Percentiles rank a stretch among this genome's conserved stretches.
Evolutionary conservation across 2,797 vertebrate species (phyloP).

Genomic region (Smutsia gigantea): DNA sequence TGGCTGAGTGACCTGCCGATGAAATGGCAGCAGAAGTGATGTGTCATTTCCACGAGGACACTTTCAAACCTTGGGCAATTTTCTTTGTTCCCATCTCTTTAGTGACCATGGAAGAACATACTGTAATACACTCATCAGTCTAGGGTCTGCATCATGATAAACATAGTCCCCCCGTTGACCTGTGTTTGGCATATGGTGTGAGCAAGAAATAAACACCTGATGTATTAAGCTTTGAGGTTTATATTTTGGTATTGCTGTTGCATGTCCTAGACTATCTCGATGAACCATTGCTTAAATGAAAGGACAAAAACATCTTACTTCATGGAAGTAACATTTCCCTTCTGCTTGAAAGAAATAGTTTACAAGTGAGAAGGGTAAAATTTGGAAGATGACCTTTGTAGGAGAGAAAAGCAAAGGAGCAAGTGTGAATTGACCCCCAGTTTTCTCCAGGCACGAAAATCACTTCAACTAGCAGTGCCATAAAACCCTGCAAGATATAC

Average conservation of each 20-base stretch:
- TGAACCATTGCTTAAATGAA: neutral
- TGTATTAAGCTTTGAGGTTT: neutral
- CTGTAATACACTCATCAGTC: neutral
- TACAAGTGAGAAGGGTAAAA: neutral
- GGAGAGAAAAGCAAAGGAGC: neutral
- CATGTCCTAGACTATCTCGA: rapidly evolving
- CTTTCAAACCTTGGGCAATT: neutral
- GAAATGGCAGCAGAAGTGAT: neutral
- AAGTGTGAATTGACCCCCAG: neutral
- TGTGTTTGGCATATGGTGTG: neutral
- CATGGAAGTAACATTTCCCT: neutral
- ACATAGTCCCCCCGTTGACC: rapidly evolving
- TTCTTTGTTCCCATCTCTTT: neutral
- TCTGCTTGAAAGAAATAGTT: neutral
- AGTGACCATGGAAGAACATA: neutral
- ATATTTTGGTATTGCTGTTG: neutral
- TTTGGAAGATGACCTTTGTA: neutral
- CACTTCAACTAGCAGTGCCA: neutral
- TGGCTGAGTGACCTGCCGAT: neutral
- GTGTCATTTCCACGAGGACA: neutral
- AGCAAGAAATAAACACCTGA: neutral
- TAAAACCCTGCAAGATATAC: neutral
- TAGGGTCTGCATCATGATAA: neutral
- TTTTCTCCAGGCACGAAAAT: neutral
- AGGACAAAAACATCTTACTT: neutral